Evolutionary conservation across 2,113 vertebrate species (phyloP), one percentile per base, ranked within the genome.

Genomic region (Rattus rattus): DNA sequence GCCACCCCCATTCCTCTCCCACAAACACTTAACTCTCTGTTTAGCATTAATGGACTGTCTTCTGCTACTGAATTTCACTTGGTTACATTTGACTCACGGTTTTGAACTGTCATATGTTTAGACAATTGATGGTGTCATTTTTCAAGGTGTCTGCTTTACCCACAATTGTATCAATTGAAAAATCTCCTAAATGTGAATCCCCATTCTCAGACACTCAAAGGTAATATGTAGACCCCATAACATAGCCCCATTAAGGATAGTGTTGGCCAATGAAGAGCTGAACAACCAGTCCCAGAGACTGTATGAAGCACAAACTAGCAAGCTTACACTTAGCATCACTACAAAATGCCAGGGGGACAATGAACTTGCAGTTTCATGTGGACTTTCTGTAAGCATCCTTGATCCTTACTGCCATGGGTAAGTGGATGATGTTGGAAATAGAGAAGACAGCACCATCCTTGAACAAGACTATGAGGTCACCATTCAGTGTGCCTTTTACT

Each of bases 71-170:
- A 89, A 95, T 69, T 93, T 87, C 61, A 73, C 72, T 8, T 84
- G 47, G 30, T 63, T 91, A 63, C 22, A 79, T 80, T 95, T 22
- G 75, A n/a, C 70, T 88, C 56, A 67, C 10, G 14, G 5, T 52
- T 90, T 88, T 26, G 61, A 70, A 63, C 43, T 94, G 67, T 69
- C n/a, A 43, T 79, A 73, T 69, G 79, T 39, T 89, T 89, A 56
- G 63, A 95, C 87, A 61, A 39, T 87, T 80, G 79, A 86, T 73
- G 88, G 80, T 72, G 26, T 83, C 92, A 67, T 86, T 89, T 83
- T 95, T 86, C 65, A 54, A 76, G 33, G 33, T 56, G 61, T 83
- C 75, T 70, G 26, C n/a, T 92, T 87, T 87, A 69, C 39, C 28
- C 19, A 90, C 30, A 75, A 43, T 12, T 69, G 5, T 20, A 36